Evolutionary conservation across 2,888 invertebrate species (phyloP).

Genomic region (Tetrapedia diversipes): DNA sequence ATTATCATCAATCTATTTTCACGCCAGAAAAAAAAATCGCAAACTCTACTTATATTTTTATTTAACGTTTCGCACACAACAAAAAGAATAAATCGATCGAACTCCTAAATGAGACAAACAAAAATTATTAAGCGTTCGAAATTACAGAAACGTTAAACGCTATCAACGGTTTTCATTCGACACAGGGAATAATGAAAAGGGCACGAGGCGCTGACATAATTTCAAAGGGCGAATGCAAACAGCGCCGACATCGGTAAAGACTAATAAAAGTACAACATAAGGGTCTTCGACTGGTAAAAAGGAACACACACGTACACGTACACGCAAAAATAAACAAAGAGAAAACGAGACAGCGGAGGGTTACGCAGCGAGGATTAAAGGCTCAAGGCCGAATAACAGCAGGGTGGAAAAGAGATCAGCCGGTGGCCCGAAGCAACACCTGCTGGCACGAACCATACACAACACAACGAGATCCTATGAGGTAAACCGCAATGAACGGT

Average conservation of each 20-base stretch:
- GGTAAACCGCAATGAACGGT: constrained; percentile 61
- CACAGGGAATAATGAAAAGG: constrained; percentile 35
- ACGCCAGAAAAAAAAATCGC: no score
- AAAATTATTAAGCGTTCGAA: neutral
- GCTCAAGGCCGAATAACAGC: constrained; percentile 63
- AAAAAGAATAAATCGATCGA: no score
- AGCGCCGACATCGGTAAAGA: constrained; percentile 41
- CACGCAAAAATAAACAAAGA: no score
- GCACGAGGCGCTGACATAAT: constrained; percentile 46
- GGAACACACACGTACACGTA: constrained; percentile 18
- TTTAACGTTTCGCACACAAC: no score
- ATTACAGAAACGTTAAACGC: neutral
- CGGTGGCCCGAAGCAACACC: constrained; percentile 41
- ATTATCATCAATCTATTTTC: no score
- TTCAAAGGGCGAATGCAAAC: constrained; percentile 42
- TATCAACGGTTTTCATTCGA: constrained; percentile 32
- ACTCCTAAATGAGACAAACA: no score
- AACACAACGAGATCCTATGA: constrained; percentile 33
- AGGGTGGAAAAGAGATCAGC: constrained; percentile 28
- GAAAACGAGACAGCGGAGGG: constrained; percentile 16
- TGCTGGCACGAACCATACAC: constrained; percentile 23
- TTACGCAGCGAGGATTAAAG: constrained; percentile 54
- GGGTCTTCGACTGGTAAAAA: constrained; percentile 37
- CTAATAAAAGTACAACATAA: constrained; percentile 53
- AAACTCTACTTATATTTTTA: no score